Evolutionary conservation across 1,140 invertebrate species (phyloP), one percentile per base, ranked within the genome.

Genomic region (Brachionus rubens): DNA sequence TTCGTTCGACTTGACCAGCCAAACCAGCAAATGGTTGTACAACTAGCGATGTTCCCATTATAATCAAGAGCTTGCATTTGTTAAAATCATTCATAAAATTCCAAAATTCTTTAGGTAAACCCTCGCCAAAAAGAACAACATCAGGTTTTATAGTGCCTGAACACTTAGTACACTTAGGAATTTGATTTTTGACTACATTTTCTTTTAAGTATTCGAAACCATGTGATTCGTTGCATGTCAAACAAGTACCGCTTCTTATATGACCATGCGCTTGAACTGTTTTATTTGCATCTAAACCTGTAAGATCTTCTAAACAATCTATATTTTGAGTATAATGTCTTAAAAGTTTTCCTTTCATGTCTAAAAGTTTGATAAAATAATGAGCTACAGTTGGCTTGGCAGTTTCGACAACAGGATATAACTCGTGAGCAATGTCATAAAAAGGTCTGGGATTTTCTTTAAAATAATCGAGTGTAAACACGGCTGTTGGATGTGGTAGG

Each of bases 181-280:
- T 65, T 54, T 77, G 7, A 50, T 77, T 43, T 40, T 70, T 40
- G 28, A 65, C 21, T 33, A 65, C 50, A 24, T 75, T 72, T 12
- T 70, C 48, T 10, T 30, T 52, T 30, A 77, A 56, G 24, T 43
- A 77, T 41, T 68, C 19, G 10, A 52, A 77, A 6, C 16, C 14
- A 52, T 33, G 30, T 2, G 9, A 33, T 52, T 62, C 36, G 24
- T 36, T 26, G 21, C 70, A 77, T 19, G 19, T 14, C 19, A 78
- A 16, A 33, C 78, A 43, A 70, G 40, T 65, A 0, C 47, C 67
- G 46, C 21, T 62, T 47, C 46, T 65, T 5, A 96, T 96, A 14
- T 92, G 92, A 3, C 94, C 94, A 84, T 97, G 94, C 30, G 94
- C 93, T 84, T 97, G 94, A 1, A 97, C 90, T 52, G 96, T 82